Evolutionary conservation across 37 sponge, comb jelly and placozoan genomes (phyloP).

Genomic region (Bolinopsis microptera): DNA sequence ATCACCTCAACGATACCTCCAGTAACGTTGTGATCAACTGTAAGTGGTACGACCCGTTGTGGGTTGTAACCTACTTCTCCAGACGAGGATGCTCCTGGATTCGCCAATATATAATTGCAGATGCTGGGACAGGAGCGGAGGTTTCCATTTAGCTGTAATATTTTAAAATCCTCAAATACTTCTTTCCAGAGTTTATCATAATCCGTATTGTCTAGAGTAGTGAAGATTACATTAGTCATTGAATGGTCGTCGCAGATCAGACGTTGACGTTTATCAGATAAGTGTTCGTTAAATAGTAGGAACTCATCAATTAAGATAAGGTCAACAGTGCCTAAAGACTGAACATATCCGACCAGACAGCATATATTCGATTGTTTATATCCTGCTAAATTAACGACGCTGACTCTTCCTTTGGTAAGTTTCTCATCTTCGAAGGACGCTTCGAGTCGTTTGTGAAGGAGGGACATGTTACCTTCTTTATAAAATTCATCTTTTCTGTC

Average conservation of each 20-base stretch:
- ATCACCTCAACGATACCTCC: not conserved
- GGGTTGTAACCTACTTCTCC: not conserved
- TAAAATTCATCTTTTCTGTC: too few relatives aligned
- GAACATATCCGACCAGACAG: not conserved
- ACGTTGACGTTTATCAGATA: not conserved
- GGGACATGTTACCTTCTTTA: not conserved
- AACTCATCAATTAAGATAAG: not conserved
- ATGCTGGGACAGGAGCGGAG: not conserved
- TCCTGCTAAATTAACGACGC: not conserved
- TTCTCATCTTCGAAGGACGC: not conserved
- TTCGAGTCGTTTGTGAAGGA: not conserved
- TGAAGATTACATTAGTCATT: not conserved
- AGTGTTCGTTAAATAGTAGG: not conserved
- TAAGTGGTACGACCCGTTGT: not conserved
- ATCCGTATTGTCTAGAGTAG: not conserved
- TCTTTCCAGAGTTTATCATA: not conserved
- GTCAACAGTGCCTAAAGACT: not conserved
- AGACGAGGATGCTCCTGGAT: not conserved
- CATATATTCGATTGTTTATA: not conserved
- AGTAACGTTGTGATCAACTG: not conserved
- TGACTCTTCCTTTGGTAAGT: not conserved
- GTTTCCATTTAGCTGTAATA: not conserved
- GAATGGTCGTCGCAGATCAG: not conserved
- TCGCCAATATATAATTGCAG: not conserved
- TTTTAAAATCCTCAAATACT: not conserved